Conservation (phyloP, 1,140 invertebrate genomes). For the Patella vulgata region DNA sequence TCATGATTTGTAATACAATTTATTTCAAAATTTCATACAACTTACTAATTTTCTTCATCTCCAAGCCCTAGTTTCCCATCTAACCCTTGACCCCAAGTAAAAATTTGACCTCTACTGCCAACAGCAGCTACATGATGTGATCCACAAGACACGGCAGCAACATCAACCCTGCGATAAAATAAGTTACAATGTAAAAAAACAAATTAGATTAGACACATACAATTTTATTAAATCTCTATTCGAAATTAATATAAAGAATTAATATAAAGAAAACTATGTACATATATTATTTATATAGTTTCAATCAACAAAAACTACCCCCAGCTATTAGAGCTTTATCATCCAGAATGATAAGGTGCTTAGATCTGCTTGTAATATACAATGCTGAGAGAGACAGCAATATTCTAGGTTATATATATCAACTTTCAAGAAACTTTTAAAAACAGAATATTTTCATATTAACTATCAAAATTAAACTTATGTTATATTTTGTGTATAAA, state of each 20-base stretch:
- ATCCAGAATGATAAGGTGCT: too few relatives aligned
- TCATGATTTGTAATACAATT: too few relatives aligned
- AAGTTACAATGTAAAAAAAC: constrained; percentile 5
- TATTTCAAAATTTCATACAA: constrained; percentile 13
- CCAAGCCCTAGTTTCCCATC: constrained; percentile 76
- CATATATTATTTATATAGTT: too few relatives aligned
- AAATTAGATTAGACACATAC: constrained; percentile 1
- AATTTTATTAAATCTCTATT: background rate
- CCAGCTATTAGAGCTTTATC: too few relatives aligned
- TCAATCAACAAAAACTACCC: too few relatives aligned
- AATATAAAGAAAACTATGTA: background rate
- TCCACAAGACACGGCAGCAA: constrained; percentile 75
- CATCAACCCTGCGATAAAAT: constrained; percentile 70
- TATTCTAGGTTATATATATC: too few relatives aligned
- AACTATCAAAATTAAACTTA: too few relatives aligned
- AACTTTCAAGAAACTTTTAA: too few relatives aligned
- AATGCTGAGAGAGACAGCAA: too few relatives aligned
- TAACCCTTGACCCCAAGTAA: constrained; percentile 76
- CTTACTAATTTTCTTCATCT: constrained; percentile 70
- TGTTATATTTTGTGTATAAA: too few relatives aligned
- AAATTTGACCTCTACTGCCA: constrained; percentile 73
- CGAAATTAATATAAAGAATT: background rate
- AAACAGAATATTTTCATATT: too few relatives aligned
- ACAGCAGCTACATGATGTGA: constrained; percentile 76
- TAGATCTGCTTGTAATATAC: too few relatives aligned